These are phyloP conservation scores for Cyprinodon tularosa DNA, from an alignment of 2,113 vertebrate species.

Conservation along the genomic window DNA sequence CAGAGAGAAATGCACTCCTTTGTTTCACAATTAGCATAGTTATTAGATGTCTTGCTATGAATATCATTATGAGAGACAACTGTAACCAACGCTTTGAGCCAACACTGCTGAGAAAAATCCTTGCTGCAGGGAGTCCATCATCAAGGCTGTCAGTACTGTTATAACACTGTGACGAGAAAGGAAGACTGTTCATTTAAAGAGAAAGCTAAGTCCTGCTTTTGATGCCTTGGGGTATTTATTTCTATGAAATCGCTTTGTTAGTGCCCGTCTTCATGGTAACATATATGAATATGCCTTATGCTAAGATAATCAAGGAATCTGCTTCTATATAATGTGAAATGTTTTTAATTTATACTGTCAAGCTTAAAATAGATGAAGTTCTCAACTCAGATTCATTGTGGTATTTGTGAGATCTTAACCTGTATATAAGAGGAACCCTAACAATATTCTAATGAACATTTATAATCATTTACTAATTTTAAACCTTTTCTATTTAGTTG, in stretches of 20 bases:
- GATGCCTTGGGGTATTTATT: constrained; percentile 16
- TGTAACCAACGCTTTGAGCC: constrained; percentile 16
- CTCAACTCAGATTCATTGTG: background rate
- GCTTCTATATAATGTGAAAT: no score
- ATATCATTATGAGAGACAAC: constrained; percentile 30
- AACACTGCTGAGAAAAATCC: background rate
- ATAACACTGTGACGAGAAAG: background rate
- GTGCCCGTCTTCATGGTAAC: constrained; percentile 5
- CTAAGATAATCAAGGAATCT: no score
- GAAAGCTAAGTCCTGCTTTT: background rate
- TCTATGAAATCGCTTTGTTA: constrained; percentile 10
- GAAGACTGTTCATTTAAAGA: background rate
- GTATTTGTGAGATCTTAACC: background rate
- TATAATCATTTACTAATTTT: no score
- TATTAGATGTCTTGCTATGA: constrained; percentile 45
- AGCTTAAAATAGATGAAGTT: background rate
- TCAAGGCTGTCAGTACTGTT: constrained; percentile 1
- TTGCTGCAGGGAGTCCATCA: constrained; percentile 1
- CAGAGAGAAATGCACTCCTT: constrained; percentile 30
- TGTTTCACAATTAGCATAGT: constrained; percentile 53
- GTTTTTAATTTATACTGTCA: background rate
- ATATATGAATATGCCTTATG: no score
- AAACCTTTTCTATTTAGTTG: no score
- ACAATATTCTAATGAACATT: background rate
- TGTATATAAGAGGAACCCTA: background rate